Conservation (phyloP, 2,113 vertebrate genomes). For the Rattus rattus region DNA sequence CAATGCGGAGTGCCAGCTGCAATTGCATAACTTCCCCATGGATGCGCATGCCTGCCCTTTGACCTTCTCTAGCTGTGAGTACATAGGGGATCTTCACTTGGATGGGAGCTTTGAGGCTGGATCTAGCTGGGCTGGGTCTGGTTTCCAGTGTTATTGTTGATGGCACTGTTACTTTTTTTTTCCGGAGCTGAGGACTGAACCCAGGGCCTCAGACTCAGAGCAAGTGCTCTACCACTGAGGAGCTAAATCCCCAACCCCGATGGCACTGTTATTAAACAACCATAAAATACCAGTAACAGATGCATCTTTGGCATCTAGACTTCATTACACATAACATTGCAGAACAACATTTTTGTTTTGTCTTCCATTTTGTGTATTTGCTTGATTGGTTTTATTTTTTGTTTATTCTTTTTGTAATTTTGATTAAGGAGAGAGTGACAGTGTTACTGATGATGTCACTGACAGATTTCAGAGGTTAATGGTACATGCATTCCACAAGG, state of each 20-base stretch:
- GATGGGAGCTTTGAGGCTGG: background rate
- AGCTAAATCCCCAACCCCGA: background rate
- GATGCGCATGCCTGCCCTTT: constrained; percentile 97
- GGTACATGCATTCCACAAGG: background rate
- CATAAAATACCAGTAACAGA: background rate
- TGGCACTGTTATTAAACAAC: accelerated
- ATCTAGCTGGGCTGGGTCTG: background rate
- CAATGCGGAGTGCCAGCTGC: constrained; percentile 96
- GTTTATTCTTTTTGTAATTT: background rate
- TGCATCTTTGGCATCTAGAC: background rate
- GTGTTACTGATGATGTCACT: too few species aligned
- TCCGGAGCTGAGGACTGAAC: too few species aligned
- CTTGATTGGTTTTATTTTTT: too few species aligned
- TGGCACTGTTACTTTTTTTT: background rate
- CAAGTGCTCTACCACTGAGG: too few species aligned
- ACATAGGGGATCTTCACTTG: background rate
- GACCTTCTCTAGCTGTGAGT: constrained; percentile 99
- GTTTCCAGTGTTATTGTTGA: background rate
- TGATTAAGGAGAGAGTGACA: background rate
- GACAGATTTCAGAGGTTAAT: background rate
- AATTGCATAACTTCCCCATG: constrained; percentile 99
- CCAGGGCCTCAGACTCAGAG: too few species aligned
- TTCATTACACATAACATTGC: background rate
- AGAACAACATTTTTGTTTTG: background rate
- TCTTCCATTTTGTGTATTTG: too few species aligned